A percentile compares a stretch with the other conserved stretches of the same genome.
These are phyloP conservation scores for Saccostrea cuccullata DNA, from an alignment of 1,140 invertebrate species.

Conservation along the genomic window DNA sequence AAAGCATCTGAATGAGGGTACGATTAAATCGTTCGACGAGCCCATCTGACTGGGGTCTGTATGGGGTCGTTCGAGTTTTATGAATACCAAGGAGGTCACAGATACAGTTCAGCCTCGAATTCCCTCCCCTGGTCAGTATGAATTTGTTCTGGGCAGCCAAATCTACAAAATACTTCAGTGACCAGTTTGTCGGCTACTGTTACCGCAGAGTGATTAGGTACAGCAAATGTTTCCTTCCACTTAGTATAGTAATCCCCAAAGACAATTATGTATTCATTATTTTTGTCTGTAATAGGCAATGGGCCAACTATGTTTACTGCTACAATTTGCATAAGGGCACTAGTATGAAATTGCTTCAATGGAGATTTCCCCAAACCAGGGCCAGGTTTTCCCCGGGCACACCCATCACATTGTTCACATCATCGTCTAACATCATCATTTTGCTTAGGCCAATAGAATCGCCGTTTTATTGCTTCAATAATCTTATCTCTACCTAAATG, in stretches of 20 bases:
- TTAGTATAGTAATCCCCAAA: conserved; percentile 22
- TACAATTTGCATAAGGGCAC: conserved; percentile 40
- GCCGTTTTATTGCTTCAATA: conserved; percentile 34
- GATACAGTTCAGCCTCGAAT: conserved; percentile 59
- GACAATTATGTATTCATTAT: conserved; percentile 17
- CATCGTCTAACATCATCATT: conserved; percentile 42
- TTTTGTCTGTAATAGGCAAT: background rate
- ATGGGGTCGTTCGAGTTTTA: conserved; percentile 58
- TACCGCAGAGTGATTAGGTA: background rate
- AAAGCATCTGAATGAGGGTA: conserved; percentile 55
- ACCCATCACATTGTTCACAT: conserved; percentile 52
- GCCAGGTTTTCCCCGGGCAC: conserved; percentile 54
- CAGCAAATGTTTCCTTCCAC: conserved; percentile 28
- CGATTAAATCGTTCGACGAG: conserved; percentile 64
- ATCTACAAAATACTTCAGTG: conserved; percentile 61
- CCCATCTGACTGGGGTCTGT: conserved; percentile 61
- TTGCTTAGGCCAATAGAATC: conserved; percentile 55
- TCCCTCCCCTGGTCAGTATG: conserved; percentile 74
- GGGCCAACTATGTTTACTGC: conserved; percentile 49
- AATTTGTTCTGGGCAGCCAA: conserved; percentile 74
- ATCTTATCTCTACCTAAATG: conserved; percentile 55
- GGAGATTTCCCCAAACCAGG: conserved; percentile 49
- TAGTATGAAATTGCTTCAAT: background rate
- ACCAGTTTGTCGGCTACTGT: conserved; percentile 59
- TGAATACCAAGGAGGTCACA: conserved; percentile 55